These are phyloP conservation scores for Trichonephila clavipes DNA, from an alignment of 1,140 invertebrate species.

Conservation along the genomic window DNA sequence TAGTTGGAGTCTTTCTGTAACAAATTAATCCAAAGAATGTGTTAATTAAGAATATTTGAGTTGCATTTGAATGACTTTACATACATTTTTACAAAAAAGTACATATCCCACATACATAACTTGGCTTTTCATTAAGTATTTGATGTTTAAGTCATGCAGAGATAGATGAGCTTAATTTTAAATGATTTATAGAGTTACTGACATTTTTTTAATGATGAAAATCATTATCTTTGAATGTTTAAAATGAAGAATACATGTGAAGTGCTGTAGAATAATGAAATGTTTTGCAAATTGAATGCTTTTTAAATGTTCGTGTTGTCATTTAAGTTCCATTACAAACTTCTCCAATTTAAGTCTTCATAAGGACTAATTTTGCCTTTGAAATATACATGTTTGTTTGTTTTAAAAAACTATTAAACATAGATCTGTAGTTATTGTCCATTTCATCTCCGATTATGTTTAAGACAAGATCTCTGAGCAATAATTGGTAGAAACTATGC, in stretches of 20 bases:
- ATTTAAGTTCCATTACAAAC: neutral
- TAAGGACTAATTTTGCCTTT: conserved; percentile 1
- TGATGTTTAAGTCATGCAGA: conserved; percentile 30
- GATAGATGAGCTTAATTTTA: conserved; percentile 38
- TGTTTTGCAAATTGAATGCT: neutral
- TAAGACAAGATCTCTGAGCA: neutral
- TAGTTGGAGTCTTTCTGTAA: conserved; percentile 38
- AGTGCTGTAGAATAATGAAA: neutral
- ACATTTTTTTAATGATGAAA: conserved; percentile 27
- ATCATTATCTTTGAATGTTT: conserved; percentile 1
- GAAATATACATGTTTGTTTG: neutral
- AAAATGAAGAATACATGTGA: neutral
- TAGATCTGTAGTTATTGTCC: neutral
- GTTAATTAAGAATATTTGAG: neutral
- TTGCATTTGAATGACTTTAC: neutral
- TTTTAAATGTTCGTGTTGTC: neutral
- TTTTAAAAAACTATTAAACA: neutral
- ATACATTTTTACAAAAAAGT: conserved; percentile 1
- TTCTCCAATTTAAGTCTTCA: neutral
- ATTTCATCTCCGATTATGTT: neutral
- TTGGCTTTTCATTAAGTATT: conserved; percentile 35
- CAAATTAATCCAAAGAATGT: conserved; percentile 2
- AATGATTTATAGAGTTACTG: conserved; percentile 19
- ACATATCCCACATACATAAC: conserved; percentile 27
- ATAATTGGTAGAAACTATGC: conserved; percentile 13